Evolutionary conservation across 2,888 invertebrate species (phyloP).

Genomic region (Geophilus truncorum): DNA sequence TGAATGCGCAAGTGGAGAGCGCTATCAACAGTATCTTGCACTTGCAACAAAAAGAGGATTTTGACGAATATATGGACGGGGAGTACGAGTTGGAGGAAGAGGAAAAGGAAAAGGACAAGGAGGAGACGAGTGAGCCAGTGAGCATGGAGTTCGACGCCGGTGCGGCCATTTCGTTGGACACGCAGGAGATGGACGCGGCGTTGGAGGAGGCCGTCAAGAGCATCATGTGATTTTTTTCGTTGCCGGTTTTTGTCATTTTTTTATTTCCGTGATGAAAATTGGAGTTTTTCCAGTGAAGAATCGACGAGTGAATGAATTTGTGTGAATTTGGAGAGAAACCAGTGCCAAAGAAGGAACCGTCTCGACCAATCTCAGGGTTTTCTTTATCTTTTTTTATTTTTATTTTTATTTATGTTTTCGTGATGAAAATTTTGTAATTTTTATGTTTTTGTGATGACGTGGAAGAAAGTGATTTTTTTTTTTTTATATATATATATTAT

Average conservation of each 20-base stretch:
- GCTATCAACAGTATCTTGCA: slow-evolving; percentile 74
- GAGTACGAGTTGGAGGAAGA: slow-evolving; percentile 32
- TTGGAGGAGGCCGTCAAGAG: slow-evolving; percentile 38
- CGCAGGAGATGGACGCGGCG: slow-evolving; percentile 36
- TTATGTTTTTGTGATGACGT: neutral
- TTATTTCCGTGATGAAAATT: neutral
- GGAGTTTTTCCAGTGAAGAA: neutral
- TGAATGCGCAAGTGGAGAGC: slow-evolving; percentile 68
- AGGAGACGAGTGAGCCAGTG: slow-evolving; percentile 36
- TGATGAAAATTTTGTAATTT: no score
- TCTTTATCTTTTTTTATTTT: neutral
- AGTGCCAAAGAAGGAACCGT: slow-evolving; percentile 14
- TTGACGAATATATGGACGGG: slow-evolving; percentile 28
- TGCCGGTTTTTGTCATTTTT: neutral
- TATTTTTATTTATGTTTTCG: neutral
- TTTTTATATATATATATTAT: neutral
- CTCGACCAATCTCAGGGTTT: slow-evolving; percentile 9
- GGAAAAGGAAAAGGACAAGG: slow-evolving; percentile 36
- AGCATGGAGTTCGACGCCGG: slow-evolving; percentile 18
- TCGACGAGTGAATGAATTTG: neutral
- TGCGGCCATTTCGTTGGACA: neutral
- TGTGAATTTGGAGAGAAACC: neutral
- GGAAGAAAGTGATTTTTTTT: neutral
- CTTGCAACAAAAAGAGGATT: slow-evolving; percentile 50
- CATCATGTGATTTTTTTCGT: slow-evolving; percentile 28